Evolutionary conservation across 2,888 invertebrate species (phyloP).

Genomic region (Synergus gifuensis): DNA sequence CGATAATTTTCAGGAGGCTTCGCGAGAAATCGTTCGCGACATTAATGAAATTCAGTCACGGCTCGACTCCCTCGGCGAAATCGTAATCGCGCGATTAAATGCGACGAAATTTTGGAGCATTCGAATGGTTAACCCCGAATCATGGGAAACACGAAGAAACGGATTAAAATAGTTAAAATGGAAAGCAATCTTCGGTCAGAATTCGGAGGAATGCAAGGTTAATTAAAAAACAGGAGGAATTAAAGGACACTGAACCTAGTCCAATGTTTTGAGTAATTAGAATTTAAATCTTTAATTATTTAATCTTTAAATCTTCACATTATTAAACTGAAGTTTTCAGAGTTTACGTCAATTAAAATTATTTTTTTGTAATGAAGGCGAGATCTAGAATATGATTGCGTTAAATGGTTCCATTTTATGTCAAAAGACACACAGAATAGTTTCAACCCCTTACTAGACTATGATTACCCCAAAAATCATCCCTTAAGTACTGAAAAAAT

Average conservation of each 20-base stretch:
- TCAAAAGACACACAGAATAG: no score
- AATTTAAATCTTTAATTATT: no score
- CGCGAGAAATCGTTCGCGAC: constrained; percentile 59
- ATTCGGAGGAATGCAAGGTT: constrained; percentile 5
- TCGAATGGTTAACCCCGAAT: constrained; percentile 28
- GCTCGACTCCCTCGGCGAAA: constrained; percentile 56
- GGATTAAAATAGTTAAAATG: neutral
- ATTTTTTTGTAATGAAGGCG: no score
- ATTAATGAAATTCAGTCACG: constrained; percentile 63
- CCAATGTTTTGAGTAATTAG: neutral
- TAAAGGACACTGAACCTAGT: neutral
- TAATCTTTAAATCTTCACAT: no score
- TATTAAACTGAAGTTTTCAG: no score
- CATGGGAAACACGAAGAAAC: constrained; percentile 9
- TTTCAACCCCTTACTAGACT: no score
- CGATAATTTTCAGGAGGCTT: constrained; percentile 54
- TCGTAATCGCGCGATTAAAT: constrained; percentile 54
- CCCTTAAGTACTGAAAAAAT: no score
- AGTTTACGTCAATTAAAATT: no score
- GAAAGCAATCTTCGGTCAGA: neutral
- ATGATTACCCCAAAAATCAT: no score
- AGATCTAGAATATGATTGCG: no score
- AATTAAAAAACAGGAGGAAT: neutral
- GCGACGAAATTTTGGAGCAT: constrained; percentile 50
- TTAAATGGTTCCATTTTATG: no score